Conservation (phyloP, 2,888 invertebrate genomes). For the Cephus sareptanus region DNA sequence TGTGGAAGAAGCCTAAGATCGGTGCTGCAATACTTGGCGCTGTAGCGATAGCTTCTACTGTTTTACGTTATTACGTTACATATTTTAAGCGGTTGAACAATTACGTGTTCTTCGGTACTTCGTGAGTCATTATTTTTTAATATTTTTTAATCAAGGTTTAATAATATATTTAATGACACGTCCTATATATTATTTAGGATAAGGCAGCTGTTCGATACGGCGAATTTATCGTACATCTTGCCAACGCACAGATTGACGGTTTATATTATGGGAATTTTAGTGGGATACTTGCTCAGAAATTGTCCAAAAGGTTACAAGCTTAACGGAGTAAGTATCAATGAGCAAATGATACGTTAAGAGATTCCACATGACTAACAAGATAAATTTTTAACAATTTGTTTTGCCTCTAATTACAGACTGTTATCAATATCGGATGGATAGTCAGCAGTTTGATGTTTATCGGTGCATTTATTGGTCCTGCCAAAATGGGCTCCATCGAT, state of each 20-base stretch:
- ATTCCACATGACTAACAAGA: neutral
- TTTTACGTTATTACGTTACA: constrained; percentile 73
- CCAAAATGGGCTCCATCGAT: constrained; percentile 73
- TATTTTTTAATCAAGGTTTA: neutral
- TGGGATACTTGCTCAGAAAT: constrained; percentile 71
- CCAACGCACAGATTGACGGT: constrained; percentile 76
- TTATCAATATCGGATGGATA: constrained; percentile 71
- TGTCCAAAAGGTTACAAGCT: constrained; percentile 64
- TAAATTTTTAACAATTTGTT: neutral
- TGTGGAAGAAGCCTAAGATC: constrained; percentile 73
- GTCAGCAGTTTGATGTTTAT: constrained; percentile 68
- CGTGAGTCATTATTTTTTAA: constrained; percentile 68
- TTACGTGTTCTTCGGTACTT: constrained; percentile 76
- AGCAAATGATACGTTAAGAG: neutral
- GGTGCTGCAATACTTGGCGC: constrained; percentile 66
- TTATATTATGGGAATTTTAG: constrained; percentile 75
- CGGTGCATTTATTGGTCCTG: constrained; percentile 71
- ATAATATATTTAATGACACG: neutral
- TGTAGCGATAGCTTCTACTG: constrained; percentile 70
- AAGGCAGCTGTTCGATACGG: constrained; percentile 75
- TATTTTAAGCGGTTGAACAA: constrained; percentile 72
- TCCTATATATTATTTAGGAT: constrained; percentile 63
- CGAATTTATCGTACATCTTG: constrained; percentile 76
- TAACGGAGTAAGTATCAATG: constrained; percentile 62
- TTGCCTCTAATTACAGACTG: constrained; percentile 53